These are phyloP conservation scores for Trichomalopsis sarcophagae DNA, from an alignment of 1,140 invertebrate genomes.

Conservation along the genomic window DNA sequence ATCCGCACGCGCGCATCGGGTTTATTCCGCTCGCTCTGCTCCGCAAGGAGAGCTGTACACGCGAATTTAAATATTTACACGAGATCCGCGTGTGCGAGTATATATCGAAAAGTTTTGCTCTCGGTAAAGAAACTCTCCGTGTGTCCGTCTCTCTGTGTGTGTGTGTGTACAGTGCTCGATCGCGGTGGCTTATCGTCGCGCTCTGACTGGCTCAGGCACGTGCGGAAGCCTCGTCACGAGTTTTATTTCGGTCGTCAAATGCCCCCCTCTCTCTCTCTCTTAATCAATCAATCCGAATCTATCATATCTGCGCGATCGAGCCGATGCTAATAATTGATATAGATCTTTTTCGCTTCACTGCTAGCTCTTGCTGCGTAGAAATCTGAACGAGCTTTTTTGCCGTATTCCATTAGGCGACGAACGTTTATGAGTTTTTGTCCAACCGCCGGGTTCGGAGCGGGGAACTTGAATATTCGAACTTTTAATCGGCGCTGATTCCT, in stretches of 20 bases:
- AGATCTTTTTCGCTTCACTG: too few species aligned
- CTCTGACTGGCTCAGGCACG: background rate
- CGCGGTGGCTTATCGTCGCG: background rate
- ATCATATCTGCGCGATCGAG: too few species aligned
- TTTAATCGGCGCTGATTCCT: background rate
- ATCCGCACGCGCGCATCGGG: background rate
- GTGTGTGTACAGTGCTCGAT: background rate
- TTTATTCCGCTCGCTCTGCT: background rate
- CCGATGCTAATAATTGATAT: too few species aligned
- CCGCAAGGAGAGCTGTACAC: too few species aligned
- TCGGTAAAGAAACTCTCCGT: background rate
- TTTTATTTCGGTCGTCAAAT: background rate
- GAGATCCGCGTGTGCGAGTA: background rate
- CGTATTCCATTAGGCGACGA: too few species aligned
- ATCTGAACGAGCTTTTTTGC: too few species aligned
- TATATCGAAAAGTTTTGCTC: background rate
- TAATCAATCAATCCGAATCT: background rate
- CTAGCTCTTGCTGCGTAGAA: too few species aligned
- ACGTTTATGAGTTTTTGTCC: too few species aligned
- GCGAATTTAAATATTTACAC: background rate
- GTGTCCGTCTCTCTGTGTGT: background rate
- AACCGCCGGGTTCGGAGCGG: too few species aligned
- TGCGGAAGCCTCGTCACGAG: background rate
- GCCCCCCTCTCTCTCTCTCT: background rate
- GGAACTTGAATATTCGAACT: too few species aligned